Conservation (phyloP, 1,140 invertebrate species). For the Sycobia sp. region DNA sequence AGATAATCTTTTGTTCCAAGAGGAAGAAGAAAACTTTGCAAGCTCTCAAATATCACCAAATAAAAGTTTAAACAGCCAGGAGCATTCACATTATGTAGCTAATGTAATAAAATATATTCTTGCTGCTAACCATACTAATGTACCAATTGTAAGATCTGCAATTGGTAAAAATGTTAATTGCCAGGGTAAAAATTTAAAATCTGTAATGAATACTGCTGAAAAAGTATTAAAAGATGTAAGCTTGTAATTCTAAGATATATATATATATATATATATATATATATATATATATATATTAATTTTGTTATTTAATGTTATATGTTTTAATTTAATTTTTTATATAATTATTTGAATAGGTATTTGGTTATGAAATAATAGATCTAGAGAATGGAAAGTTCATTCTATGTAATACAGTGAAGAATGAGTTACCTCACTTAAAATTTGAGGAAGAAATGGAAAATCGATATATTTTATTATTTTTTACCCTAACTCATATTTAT, state of each 20-base stretch:
- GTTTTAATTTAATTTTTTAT: constrained; percentile 10
- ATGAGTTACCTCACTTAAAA: constrained; percentile 38
- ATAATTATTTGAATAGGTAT: constrained; percentile 41
- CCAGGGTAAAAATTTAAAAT: constrained; percentile 33
- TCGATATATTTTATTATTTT: constrained; percentile 42
- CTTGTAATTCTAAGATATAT: too few relatives aligned
- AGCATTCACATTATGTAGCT: constrained; percentile 17
- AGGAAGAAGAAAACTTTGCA: background rate
- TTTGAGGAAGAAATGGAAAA: constrained; percentile 20
- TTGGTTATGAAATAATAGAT: constrained; percentile 48
- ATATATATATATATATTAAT: too few relatives aligned
- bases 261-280: too few relatives aligned
- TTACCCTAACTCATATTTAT: constrained; percentile 48
- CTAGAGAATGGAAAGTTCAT: constrained; percentile 44
- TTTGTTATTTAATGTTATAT: constrained; percentile 3
- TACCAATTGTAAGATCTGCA: constrained; percentile 33
- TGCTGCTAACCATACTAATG: constrained; percentile 35
- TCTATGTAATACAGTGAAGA: constrained; percentile 44
- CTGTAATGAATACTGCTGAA: constrained; percentile 35
- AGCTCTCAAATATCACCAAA: background rate
- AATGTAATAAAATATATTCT: constrained; percentile 43
- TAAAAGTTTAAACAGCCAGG: constrained; percentile 1
- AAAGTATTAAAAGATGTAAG: background rate
- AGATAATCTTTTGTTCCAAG: background rate
- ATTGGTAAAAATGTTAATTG: constrained; percentile 41